These are phyloP conservation scores for Bellardia pandia DNA, from an alignment of 2,888 invertebrate species.

Conservation along the genomic window DNA sequence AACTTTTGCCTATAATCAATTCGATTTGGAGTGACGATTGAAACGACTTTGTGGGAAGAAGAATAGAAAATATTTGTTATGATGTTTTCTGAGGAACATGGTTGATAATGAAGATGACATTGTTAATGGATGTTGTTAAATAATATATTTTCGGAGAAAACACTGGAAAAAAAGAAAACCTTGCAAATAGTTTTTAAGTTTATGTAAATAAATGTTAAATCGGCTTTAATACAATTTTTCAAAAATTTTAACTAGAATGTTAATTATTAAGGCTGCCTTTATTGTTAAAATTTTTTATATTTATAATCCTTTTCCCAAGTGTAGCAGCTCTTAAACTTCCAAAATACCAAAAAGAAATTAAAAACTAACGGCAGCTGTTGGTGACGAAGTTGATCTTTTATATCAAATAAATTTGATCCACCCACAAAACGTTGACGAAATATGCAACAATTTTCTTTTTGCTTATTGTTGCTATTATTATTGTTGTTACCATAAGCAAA, in stretches of 20 bases:
- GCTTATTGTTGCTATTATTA: conserved; percentile 1
- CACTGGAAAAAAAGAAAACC: conserved; percentile 2
- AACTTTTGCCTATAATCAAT: conserved; percentile 79
- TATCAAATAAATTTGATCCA: conserved; percentile 74
- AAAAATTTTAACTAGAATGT: background rate
- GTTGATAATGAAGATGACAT: conserved; percentile 1
- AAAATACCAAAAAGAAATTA: conserved; percentile 2
- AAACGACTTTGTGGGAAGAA: background rate
- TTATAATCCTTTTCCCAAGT: background rate
- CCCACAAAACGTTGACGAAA: conserved; percentile 78
- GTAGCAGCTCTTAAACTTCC: background rate
- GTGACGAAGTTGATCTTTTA: conserved; percentile 49
- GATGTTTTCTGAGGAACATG: conserved; percentile 4
- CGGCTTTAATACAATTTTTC: too few species aligned
- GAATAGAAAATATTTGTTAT: conserved; percentile 35
- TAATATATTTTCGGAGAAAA: background rate
- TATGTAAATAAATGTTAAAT: too few species aligned
- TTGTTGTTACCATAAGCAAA: conserved; percentile 68
- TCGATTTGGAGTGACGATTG: background rate
- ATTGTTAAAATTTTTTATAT: background rate
- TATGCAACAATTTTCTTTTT: conserved; percentile 5
- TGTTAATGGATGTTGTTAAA: conserved; percentile 33
- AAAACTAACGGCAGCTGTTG: conserved; percentile 55
- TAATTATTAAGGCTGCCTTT: too few species aligned
- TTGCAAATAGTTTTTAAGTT: too few species aligned